These are phyloP conservation scores for Danaus melanippus DNA, from an alignment of 1,140 invertebrate genomes.

Conservation along the genomic window DNA sequence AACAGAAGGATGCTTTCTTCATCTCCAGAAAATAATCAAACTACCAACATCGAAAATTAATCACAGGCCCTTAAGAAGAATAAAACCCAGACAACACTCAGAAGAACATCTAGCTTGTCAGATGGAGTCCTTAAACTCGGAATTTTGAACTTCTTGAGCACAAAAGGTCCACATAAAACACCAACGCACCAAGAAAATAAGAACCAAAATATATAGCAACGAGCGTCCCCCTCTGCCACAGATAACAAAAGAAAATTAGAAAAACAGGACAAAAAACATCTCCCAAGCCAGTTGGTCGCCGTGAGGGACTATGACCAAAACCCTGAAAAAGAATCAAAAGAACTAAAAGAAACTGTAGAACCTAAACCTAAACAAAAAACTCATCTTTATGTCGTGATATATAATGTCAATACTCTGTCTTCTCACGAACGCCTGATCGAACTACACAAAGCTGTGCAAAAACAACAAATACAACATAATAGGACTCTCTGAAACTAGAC, in stretches of 20 bases:
- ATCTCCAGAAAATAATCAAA: slow-evolving; percentile 20
- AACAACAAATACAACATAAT: slow-evolving; percentile 1
- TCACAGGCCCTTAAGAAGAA: slow-evolving; percentile 19
- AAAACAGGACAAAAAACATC: too few species aligned
- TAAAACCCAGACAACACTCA: too few species aligned
- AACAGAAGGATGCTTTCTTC: slow-evolving; percentile 22
- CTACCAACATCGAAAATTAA: slow-evolving; percentile 11
- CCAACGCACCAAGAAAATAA: too few species aligned
- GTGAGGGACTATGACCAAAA: not conserved
- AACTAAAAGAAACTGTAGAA: too few species aligned
- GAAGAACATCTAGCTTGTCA: too few species aligned
- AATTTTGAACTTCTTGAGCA: too few species aligned
- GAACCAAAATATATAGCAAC: too few species aligned
- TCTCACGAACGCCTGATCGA: not conserved
- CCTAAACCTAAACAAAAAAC: too few species aligned
- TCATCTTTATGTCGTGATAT: not conserved
- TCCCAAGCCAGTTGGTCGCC: slow-evolving; percentile 17
- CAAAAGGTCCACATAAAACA: too few species aligned
- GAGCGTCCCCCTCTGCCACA: not conserved
- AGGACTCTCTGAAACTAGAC: slow-evolving; percentile 2
- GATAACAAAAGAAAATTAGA: too few species aligned
- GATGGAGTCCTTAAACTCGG: too few species aligned
- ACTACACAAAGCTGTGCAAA: not conserved
- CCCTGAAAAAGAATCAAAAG: slow-evolving; percentile 13
- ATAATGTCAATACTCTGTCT: not conserved